Evolutionary conservation across 2,797 vertebrate species (phyloP), one percentile per base, ranked within the genome.

Genomic region (Buceros bicornis): DNA sequence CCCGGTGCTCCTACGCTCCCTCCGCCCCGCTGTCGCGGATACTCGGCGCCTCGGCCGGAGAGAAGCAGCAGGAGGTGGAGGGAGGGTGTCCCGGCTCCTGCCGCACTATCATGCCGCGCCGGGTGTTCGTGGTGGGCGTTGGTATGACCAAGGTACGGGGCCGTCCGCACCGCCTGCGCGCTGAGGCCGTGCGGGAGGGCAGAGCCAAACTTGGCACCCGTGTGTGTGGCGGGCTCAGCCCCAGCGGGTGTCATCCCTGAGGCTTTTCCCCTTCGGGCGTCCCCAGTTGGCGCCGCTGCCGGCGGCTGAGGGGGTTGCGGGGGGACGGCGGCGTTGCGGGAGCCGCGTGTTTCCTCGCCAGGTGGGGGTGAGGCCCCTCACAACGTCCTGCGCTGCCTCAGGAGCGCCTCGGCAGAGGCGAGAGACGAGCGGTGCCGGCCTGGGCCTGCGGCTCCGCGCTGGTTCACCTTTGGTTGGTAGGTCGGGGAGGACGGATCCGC

Each of bases 61-160:
- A 3, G 64, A 13, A 22, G 22, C 13, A 25, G 53, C 16, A 20
- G 11, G 9, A 28, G 37, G 9, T 28, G 42, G 10, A 17, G 35
- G 37, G 37, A 40, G 45, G 26, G 51, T 2, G 40, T 6, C 45
- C 14, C 6, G 17, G 48, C 28, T 9, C 43, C 6, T 3, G 18
- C 16, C 26, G 5, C 48, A 5, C 21, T 48, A 5, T 8, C 21
- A 97, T 98, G 98, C 95, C 94, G 47, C 97, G 96, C 85, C 98
- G 98, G 48, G 99, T 99, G 51, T 99, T 99, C 96, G 99, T 99
- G 93, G 97, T 99, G 95, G 99, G 99, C 25, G 99, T 99, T 54
- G 99, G 99, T 25, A 99, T 99, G 99, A 99, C 99, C 47, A 99
- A 99, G 99, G 99, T 99, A 98, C 60, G 11, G 17, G 57, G n/a